These are phyloP conservation scores for Carcharodon carcharias DNA, from an alignment of 2,797 vertebrate genomes.

Conservation along the genomic window DNA sequence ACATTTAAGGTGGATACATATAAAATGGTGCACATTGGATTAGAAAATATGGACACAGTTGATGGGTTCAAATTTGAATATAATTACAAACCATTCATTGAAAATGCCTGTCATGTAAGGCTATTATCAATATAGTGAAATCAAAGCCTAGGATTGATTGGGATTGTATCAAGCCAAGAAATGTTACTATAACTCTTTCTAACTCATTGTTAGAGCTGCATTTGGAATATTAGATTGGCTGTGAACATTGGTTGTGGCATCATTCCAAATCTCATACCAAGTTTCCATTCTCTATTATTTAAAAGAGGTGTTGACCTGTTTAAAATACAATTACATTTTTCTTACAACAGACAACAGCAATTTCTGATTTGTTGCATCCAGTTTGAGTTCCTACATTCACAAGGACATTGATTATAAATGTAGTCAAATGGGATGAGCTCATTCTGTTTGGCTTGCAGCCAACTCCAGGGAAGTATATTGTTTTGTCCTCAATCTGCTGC, in stretches of 20 bases:
- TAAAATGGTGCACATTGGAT: neutral
- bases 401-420: conserved; percentile 7
- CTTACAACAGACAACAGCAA: neutral
- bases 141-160: neutral
- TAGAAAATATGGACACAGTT: neutral
- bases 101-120: neutral
- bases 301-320: neutral
- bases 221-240: neutral
- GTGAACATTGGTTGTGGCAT: neutral
- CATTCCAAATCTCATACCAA: neutral
- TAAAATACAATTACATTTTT: neutral
- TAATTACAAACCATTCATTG: neutral
- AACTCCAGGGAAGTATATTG: neutral
- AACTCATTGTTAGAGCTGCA: neutral
- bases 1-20: neutral
- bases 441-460: neutral
- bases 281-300: neutral
- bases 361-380: neutral
- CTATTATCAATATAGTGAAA: neutral
- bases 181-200: neutral
- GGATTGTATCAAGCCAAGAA: neutral
- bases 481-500: neutral
- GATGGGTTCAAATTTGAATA: neutral
- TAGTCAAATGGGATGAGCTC: conserved; percentile 13
- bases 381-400: neutral